Evolutionary conservation across 1,140 invertebrate genomes (phyloP), one percentile per base, ranked within the genome.

Genomic region (Aporrectodea caliginosa): DNA sequence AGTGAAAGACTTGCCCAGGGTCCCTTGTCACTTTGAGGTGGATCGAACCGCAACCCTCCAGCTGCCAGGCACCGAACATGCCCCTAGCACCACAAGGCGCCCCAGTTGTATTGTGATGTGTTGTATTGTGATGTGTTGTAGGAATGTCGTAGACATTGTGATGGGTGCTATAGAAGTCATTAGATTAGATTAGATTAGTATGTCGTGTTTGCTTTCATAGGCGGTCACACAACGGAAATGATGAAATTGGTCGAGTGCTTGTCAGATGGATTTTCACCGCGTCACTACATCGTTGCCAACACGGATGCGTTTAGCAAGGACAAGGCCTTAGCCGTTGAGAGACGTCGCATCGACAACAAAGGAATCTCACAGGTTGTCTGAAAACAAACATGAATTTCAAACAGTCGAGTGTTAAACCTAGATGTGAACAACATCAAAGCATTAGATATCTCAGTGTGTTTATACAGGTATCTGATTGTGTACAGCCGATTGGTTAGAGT

Each of bases 201-300:
- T 75, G 35, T 33, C 2, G 14, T 74, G 33, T 69, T 12, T 27
- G 22, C 29, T 22, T 43, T 72, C 33, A 77, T 81, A 82, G 92
- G 93, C 76, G 93, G 93, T 16, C 96, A 98, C 86, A 97, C 96
- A 1, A 92, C 92, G 33, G 96, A 98, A 90, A 94, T 98, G 91
- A 85, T 97, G 69, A 88, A 91, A 80, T 88, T 97, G 33, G 85
- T 94, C 33, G 88, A 90, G 58, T 84, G 95, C 30, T 88, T 92
- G 84, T 85, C 85, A 79, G 82, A 87, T 12, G 90, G 90, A 82
- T 96, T 93, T 86, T 85, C 85, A 1, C 93, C 92, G 0, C 88
- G 92, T 85, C 85, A 93, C 75, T 98, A 96, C 85, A 88, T 98
- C 75, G 85, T 95, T 77, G 94, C 95, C 22, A 89, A 91, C 35